Evolutionary conservation across 2,797 vertebrate genomes (phyloP), one percentile per base, ranked within the genome.

Genomic region (Pempheris klunzingeri): DNA sequence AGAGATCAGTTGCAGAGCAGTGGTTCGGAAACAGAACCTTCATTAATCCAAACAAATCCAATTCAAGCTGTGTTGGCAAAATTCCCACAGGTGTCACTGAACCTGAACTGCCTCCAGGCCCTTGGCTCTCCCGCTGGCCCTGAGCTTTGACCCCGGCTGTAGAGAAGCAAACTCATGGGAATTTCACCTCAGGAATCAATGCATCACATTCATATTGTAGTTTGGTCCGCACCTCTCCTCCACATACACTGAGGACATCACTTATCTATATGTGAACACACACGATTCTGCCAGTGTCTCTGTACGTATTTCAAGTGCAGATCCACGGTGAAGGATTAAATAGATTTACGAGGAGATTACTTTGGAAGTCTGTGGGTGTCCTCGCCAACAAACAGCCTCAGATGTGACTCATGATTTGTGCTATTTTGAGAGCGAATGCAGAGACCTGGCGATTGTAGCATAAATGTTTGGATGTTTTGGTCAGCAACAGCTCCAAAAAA

Each of bases 271-370:
- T 38, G 39, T 72, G 53, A 70, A 18, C n/a, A 11, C 10, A 63
- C 43, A 70, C 36, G 20, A 15, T 34, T 53, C 17, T 59, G 12
- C n/a, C 34, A 4, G 17, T 61, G 22, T 59, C 12, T 28, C 34
- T 34, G 30, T 62, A 26, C 26, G 20, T 61, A 67, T 41, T 60
- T 62, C 28, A 63, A 49, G 53, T 52, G 52, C 71, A 28, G 30
- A 68, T 68, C 77, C 22, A 17, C 60, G 47, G 2, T 4, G 30
- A 61, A 54, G 81, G 84, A 85, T 89, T 87, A 83, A 65, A 74
- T 30, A 34, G 79, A 74, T 61, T 85, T 64, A 81, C 44, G 71
- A 46, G 53, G 71, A 78, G 85, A 85, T 92, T 88, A 79, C 39
- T 54, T 52, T 67, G 57, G 39, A 73, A 57, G 69, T 78, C 67